Base-by-base conservation (phyloP, 2,797 vertebrate species). In the Hylomyscus alleni region DNA sequence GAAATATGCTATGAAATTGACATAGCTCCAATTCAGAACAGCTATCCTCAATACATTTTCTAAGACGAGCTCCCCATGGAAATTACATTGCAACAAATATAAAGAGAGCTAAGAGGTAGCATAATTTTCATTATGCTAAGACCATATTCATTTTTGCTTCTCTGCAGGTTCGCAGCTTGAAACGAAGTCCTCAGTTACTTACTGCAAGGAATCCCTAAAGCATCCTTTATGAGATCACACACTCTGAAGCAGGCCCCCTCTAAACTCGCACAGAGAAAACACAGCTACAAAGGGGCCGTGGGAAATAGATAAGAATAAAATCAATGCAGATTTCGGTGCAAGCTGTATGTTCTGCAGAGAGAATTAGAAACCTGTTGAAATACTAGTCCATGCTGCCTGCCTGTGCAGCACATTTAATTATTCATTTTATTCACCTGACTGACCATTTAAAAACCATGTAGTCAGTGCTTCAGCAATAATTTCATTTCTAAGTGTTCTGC, bases 391-490 rank as follows among this genome's bases (percentile, higher is more conserved):
- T 94, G 84, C 81, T 76, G 40, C 58, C 80, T 13, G 94, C 91
- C 97, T 95, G 86, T 62, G 95, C 98, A 95, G 92, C 44, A 90
- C 54, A 86, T 31, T 98, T 95, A 96, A 95, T 98, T 97, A 98
- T 98, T 98, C 93, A 95, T 98, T 97, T 97, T 89, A 97, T 96
- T 97, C 96, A 97, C 73, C 96, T 97, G 93, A 97, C 95, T 98
- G 95, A 62, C 58, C 88, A 97, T 93, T 97, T 98, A 96, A 98
- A 98, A 98, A 97, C 84, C 62, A 85, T 89, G 69, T 69, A 90
- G 6, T 96, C 95, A 92, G 52, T 95, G 97, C 95, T 96, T 96
- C 31, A 92, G 94, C 97, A 97, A 97, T 97, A 97, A 98, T 98
- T 98, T 96, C 7, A 97, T 97, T 98, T 98, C 96, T 92, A 96